Percentiles rank a stretch among this genome's conserved stretches.
Evolutionary conservation across 2,797 vertebrate species (phyloP).

Genomic region (Megalops cyprinoides): DNA sequence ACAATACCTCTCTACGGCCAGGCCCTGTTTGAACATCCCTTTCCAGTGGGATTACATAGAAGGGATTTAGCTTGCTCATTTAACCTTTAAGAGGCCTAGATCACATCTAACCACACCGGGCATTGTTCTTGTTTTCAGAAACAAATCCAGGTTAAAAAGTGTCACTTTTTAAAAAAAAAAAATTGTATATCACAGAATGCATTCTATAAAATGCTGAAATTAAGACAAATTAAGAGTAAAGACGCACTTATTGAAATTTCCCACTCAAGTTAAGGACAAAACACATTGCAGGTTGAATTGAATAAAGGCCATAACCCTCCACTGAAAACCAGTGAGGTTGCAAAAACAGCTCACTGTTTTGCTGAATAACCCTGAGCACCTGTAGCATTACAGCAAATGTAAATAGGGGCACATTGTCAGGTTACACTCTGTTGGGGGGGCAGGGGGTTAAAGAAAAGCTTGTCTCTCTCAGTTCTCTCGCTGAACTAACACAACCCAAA

Average conservation of each 20-base stretch:
- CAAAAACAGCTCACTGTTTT: slow-evolving; percentile 71
- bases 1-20: neutral
- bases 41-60: neutral
- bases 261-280: neutral
- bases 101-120: neutral
- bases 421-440: slow-evolving; percentile 62
- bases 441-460: slow-evolving; percentile 58
- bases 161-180: too few species aligned
- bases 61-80: neutral
- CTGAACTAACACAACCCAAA: neutral
- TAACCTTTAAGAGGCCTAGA: neutral
- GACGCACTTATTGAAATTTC: neutral
- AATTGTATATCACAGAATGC: neutral
- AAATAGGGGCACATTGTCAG: slow-evolving; percentile 68
- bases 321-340: slow-evolving; percentile 48
- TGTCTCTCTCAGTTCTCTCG: neutral
- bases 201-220: neutral
- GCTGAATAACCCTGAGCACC: slow-evolving; percentile 70
- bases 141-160: neutral
- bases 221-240: neutral
- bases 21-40: neutral
- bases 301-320: neutral
- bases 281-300: neutral
- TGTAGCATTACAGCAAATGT: slow-evolving; percentile 69
- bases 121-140: neutral